Evolutionary conservation across 2,113 vertebrate genomes (phyloP), one percentile per base, ranked within the genome.

Genomic region (Sakesphorus luctuosus): DNA sequence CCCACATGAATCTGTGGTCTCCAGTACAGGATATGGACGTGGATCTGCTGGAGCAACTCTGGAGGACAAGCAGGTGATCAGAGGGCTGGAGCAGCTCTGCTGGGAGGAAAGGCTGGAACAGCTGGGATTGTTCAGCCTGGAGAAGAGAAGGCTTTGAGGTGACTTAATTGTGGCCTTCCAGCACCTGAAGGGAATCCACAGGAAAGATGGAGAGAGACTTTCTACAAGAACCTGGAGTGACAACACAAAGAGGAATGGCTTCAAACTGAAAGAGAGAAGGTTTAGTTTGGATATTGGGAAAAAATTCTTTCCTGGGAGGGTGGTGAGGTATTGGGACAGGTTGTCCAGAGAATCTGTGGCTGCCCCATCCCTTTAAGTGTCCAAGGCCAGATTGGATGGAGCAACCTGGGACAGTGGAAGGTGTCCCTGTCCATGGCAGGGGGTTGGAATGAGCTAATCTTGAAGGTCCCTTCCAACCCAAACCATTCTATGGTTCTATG

Each of bases 341-440:
- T 2, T 47, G 0, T 4, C 15, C 25, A 49, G 10, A 14, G 66
- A 11, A 65, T 7, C 16, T 63, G n/a, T 72, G 56, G 24, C 8
- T 63, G 7, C 5, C 1, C 3, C 19, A 25, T 40, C n/a, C 16
- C 36, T 61, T 35, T 29, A 33, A 87, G 1, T n/a, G 24, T 29
- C 2, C 40, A 16, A 20, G 8, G 8, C 40, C 47, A 55, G 28
- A 24, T 0, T n/a, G 29, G 55, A n/a, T 0, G 0, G 56, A 63
- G 7, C 3, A 29, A 2, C 11, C 12, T 79, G 16, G n/a, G 5
- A 4, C 4, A 17, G 23, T 40, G 74, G 28, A 5, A 78, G 4
- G 1, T 78, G 56, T 7, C 56, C 8, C 23, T 69, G 46, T 5
- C 14, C 7, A 10, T 16, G 38, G 11, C 26, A 78, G 44, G 7